Base-by-base conservation (phyloP, 1,140 invertebrate genomes). In the Lineus longissimus region DNA sequence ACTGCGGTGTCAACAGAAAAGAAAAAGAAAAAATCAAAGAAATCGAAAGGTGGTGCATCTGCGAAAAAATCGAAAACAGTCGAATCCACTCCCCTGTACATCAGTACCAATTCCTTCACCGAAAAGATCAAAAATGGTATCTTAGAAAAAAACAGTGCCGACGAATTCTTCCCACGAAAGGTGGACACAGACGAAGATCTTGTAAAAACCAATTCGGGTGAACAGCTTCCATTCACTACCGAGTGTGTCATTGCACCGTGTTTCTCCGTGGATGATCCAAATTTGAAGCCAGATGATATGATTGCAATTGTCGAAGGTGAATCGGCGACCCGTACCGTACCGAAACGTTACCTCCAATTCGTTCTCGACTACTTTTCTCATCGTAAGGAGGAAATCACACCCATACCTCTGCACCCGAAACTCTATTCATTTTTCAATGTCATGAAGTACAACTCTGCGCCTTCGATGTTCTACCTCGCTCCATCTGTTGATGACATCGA, bases 61-160 rank as follows among this genome's bases (percentile, higher is more conserved):
- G 47, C 47, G 6, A 27, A 19, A n/a, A 4, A 43, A 43, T 19
- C 6, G 25, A 51, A 51, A 27, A 7, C 47, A 9, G 9, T 51
- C 4, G 47, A 51, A 51, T 9, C 47, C 19, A 51, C 47, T 4
- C 47, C 47, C 6, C 47, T 51, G 19, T 51, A 51, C n/a, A 51
- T 51, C n/a, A 51, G 47, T n/a, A 51, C 47, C 47, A 51, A 51
- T 51, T 51, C 47, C 47, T 51, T 51, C 25, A 51, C 47, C 25
- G 47, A 51, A n/a, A 51, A 51, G 25, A 51, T 51, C 47, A 4
- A n/a, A 51, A 51, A 51, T n/a, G 47, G 47, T 23, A 51, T 51
- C n/a, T n/a, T 51, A 4, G n/a, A 51, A 4, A 51, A 51, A 51
- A 6, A 51, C 4, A 7, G 6, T 51, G 47, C 47, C 6, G 47